Conservation (phyloP, 2,113 vertebrate genomes). For the Cinclus mexicanus region DNA sequence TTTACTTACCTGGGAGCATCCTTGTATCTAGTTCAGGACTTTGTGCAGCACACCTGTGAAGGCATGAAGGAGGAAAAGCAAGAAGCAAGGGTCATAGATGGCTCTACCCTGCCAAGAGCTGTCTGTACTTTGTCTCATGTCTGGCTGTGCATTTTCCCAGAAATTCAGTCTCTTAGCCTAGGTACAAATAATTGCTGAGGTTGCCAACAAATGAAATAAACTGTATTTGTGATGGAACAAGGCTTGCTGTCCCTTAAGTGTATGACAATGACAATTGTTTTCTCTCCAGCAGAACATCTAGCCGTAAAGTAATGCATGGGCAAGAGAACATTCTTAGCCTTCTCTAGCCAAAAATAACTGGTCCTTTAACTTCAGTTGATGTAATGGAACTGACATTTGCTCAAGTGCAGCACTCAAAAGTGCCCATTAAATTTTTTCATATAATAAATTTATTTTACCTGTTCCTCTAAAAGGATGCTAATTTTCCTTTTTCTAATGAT, state of each 20-base stretch:
- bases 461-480: background rate
- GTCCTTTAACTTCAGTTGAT: rapidly evolving
- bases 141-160: background rate
- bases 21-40: background rate
- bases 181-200: background rate
- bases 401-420: background rate
- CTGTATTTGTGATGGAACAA: background rate
- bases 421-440: background rate
- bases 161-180: background rate
- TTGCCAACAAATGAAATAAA: background rate
- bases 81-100: background rate
- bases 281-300: background rate
- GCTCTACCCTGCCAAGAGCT: background rate
- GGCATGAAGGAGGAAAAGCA: background rate
- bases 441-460: background rate
- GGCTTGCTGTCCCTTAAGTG: background rate
- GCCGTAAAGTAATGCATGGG: background rate
- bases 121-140: background rate
- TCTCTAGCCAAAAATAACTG: background rate
- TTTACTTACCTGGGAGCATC: background rate
- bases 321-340: background rate
- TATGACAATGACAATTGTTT: background rate
- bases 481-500: background rate
- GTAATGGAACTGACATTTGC: background rate
- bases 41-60: background rate